Evolutionary conservation across 2,113 vertebrate species (phyloP), one percentile per base, ranked within the genome.

Genomic region (Seriola quinqueradiata): DNA sequence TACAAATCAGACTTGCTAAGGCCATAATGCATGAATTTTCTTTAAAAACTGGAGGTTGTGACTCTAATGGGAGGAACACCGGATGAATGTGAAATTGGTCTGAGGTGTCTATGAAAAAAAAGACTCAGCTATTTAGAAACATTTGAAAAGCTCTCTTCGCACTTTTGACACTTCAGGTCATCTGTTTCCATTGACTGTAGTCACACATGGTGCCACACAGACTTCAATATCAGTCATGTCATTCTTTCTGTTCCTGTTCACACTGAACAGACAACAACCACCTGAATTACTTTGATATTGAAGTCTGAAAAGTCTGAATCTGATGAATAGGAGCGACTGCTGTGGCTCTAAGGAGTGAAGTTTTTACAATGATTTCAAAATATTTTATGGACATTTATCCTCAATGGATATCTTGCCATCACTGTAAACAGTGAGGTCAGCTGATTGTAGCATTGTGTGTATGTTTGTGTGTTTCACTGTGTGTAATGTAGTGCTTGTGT

Each of bases 51-150:
- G 11, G n/a, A 57, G 61, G 34, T 38, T 42, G 17, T 68, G 52
- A 12, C 46, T 46, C 5, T 57, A 73, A 66, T 58, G 10, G 25
- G 8, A 75, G 21, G 25, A 70, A 55, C 1, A 1, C 3, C 3
- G 38, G 16, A 50, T 82, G 21, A 57, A 46, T 69, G 21, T 81
- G 1, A 63, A 28, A 38, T 40, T 25, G 65, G 36, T 81, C 13
- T 54, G 10, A 68, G 60, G 55, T 50, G n/a, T 52, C 44, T n/a
- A 17, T 28, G 40, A n/a, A n/a, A 67, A 54, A 25, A 25, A 25
- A 25, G 25, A 28, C 25, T 28, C 25, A 28, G 25, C 25, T 48
- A 16, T 50, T 21, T 19, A 21, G 17, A 50, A 19, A 46, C 44
- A 46, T 16, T 13, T 46, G 13, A 46, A 16, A 46, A 46, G 44